phyloP scores from a whole-genome alignment of 2,113 vertebrate species.

The Clinocottus analis region DNA sequence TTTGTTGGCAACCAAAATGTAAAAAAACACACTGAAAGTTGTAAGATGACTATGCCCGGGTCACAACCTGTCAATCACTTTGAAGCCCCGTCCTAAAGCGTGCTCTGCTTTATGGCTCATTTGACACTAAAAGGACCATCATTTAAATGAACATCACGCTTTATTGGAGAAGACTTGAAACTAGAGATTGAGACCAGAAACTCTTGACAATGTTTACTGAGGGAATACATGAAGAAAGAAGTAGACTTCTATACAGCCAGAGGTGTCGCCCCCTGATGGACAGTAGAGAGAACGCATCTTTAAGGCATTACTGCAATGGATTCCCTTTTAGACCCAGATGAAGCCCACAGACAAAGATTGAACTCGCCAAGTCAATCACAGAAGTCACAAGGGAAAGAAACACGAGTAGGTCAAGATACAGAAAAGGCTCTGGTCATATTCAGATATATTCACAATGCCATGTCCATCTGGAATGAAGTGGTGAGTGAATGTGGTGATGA shows the following conservation, averaged over 20 bases:
- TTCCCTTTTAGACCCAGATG: neutral
- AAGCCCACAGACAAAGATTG: constrained; percentile 17
- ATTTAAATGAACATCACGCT: too few species aligned
- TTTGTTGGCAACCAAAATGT: too few species aligned
- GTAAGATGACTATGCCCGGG: too few species aligned
- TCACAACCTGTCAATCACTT: too few species aligned
- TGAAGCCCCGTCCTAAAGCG: too few species aligned
- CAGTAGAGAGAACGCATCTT: neutral
- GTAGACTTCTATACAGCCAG: neutral
- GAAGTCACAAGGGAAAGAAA: constrained; percentile 3
- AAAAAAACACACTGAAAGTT: too few species aligned
- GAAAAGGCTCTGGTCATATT: neutral
- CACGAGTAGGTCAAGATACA: neutral
- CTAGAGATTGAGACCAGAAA: too few species aligned
- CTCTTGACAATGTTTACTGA: too few species aligned
- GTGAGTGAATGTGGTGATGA: neutral
- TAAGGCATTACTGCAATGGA: neutral
- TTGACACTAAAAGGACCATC: too few species aligned
- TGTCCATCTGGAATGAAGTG: neutral
- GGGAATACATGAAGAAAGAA: too few species aligned
- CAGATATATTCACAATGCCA: neutral
- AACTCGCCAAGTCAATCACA: constrained; percentile 43
- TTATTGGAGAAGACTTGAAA: too few species aligned
- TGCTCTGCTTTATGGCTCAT: too few species aligned
- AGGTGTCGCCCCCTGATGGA: neutral